phyloP scores from a whole-genome alignment of 2,888 invertebrate species.

The Cerastoderma edule region DNA sequence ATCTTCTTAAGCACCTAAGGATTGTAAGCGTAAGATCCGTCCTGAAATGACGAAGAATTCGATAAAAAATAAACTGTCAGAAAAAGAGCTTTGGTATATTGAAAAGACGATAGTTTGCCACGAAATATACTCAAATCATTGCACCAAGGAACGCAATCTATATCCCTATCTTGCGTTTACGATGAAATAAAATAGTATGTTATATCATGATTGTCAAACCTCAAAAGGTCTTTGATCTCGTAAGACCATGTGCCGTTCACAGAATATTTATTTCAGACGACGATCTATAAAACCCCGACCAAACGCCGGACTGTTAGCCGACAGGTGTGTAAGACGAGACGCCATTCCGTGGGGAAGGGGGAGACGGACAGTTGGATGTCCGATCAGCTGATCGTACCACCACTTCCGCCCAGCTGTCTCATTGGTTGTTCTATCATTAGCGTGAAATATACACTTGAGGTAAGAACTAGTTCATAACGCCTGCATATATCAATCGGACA shows the following conservation, averaged over 20 bases:
- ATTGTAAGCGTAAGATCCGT: too few species aligned
- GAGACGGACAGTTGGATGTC: slow-evolving; percentile 94
- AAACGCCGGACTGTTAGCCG: slow-evolving; percentile 84
- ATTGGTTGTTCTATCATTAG: slow-evolving; percentile 96
- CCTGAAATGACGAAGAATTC: too few species aligned
- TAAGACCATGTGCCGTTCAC: neutral
- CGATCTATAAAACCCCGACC: slow-evolving; percentile 72
- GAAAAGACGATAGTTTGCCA: too few species aligned
- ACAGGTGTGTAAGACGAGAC: slow-evolving; percentile 89
- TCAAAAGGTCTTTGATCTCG: neutral
- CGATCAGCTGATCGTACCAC: slow-evolving; percentile 95
- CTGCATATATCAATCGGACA: too few species aligned
- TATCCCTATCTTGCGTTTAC: too few species aligned
- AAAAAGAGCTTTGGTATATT: too few species aligned
- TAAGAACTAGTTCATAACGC: too few species aligned
- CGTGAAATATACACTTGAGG: slow-evolving; percentile 89
- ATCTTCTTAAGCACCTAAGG: too few species aligned
- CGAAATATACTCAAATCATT: too few species aligned
- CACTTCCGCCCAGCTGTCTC: slow-evolving; percentile 96
- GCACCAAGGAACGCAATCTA: too few species aligned
- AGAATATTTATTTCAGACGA: slow-evolving; percentile 86
- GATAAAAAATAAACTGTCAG: too few species aligned
- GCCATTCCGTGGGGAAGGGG: slow-evolving; percentile 93
- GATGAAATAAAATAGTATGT: too few species aligned
- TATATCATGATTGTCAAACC: neutral